Conservation (phyloP, 2,888 invertebrate species). For the Aelia acuminata region DNA sequence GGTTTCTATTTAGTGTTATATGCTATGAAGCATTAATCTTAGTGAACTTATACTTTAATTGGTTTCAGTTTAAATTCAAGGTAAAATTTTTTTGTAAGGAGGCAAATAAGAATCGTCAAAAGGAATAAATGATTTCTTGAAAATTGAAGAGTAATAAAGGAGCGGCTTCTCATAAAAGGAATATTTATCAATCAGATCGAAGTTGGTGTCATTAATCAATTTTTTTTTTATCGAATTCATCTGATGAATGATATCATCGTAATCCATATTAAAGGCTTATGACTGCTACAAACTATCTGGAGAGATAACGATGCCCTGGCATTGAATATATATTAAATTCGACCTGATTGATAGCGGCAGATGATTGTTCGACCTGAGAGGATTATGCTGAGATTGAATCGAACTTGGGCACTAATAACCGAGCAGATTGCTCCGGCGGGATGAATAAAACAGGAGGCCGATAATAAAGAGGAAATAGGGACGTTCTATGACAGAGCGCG, state of each 20-base stretch:
- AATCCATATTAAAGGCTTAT: constrained; percentile 7
- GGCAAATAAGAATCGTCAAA: too few relatives aligned
- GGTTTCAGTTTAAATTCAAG: too few relatives aligned
- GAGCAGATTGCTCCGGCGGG: constrained; percentile 17
- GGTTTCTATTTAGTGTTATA: too few relatives aligned
- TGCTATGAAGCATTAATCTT: too few relatives aligned
- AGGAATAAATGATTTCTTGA: too few relatives aligned
- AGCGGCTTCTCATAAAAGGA: too few relatives aligned
- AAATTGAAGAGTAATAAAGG: too few relatives aligned
- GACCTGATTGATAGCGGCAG: constrained; percentile 19
- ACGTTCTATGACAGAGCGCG: constrained; percentile 41
- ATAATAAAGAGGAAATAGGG: constrained; percentile 45
- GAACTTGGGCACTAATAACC: constrained; percentile 44
- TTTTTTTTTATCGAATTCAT: neutral
- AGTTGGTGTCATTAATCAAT: neutral
- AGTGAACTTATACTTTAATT: too few relatives aligned
- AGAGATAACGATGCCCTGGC: neutral
- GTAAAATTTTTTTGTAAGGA: too few relatives aligned
- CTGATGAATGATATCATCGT: neutral
- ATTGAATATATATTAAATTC: constrained; percentile 50
- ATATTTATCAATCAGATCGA: neutral
- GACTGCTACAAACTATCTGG: neutral
- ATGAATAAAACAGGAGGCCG: constrained; percentile 48
- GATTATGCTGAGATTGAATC: constrained; percentile 48
- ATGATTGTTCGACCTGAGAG: constrained; percentile 13